Base-by-base conservation (phyloP, 1,140 invertebrate species). In the Hylaeus volcanicus region DNA sequence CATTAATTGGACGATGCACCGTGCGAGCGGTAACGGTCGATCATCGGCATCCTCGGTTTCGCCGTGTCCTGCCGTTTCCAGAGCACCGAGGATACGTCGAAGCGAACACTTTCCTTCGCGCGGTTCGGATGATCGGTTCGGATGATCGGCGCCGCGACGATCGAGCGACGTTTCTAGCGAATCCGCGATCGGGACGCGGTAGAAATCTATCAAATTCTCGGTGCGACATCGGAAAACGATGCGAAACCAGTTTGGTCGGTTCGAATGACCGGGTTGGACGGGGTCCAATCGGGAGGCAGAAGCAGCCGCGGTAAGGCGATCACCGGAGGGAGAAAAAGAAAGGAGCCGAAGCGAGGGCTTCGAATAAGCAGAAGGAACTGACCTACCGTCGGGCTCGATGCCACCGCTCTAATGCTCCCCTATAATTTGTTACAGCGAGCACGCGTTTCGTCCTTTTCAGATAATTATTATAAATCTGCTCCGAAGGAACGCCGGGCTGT, bases 201-300 rank as follows among this genome's bases (percentile, higher is more conserved):
- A 89, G 89, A 92, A 91, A 93, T 93, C 92, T 91, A 93, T 93
- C 92, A 92, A 93, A 93, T 93, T 92, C 87, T 90, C 86, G 71
- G 83, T 81, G 89, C 82, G 89, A 86, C 89, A 92, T 92, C 89
- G 90, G 90, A 90, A 80, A 91, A 90, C 87, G 89, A 90, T 85
- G 89, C 88, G 82, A 92, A 93, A 93, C 92, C 92, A 93, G 93
- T 93, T 93, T 92, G 91, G 90, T 91, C 87, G 89, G 92, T 92
- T 92, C 72, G 89, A 88, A 91, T 91, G 90, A 92, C 89, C 89
- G 90, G 90, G 88, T 89, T 91, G 88, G 79, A 87, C 71, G 71
- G 37, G 26, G 26, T 26, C 26, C 5, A 85, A 74, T 63, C 78
- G 83, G 26, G 26, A 87, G 68, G 69, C 73, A 81, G 69, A 66